Evolutionary conservation across 2,797 vertebrate species (phyloP).

Genomic region (Neoniphon sammara): DNA sequence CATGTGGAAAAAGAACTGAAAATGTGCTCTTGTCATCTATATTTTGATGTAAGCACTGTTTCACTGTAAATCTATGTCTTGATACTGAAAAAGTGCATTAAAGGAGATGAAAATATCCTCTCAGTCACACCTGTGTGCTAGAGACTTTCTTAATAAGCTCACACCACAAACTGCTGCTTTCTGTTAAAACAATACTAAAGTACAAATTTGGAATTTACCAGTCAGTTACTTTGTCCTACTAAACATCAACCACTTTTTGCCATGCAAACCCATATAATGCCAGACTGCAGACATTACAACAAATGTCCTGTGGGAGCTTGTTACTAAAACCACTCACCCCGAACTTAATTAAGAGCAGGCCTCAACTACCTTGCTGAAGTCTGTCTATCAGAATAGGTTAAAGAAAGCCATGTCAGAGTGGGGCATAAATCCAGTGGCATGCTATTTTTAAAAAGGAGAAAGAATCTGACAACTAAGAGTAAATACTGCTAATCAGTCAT

Average conservation of each 20-base stretch:
- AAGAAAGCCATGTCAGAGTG: slow-evolving; percentile 57
- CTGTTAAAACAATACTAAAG: not conserved
- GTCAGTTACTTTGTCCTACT: slow-evolving; percentile 17
- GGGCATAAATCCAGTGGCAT: slow-evolving; percentile 44
- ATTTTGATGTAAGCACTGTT: not conserved
- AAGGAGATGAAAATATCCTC: not conserved
- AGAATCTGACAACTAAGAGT: slow-evolving; percentile 15
- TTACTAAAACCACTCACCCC: slow-evolving; percentile 66
- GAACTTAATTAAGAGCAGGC: slow-evolving; percentile 68
- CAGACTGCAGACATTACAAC: slow-evolving; percentile 44
- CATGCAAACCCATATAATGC: slow-evolving; percentile 30
- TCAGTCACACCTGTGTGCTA: not conserved
- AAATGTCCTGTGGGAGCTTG: slow-evolving; percentile 58
- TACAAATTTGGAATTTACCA: slow-evolving; percentile 8
- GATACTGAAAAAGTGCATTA: not conserved
- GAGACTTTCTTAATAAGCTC: slow-evolving; percentile 7
- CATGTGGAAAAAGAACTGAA: not conserved
- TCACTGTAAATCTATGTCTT: not conserved
- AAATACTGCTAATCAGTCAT: slow-evolving; percentile 10
- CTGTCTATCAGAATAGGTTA: slow-evolving; percentile 54
- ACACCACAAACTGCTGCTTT: slow-evolving; percentile 14
- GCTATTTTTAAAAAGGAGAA: slow-evolving; percentile 25
- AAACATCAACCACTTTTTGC: slow-evolving; percentile 33
- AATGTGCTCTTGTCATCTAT: not conserved
- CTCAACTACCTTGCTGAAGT: slow-evolving; percentile 29